These are phyloP conservation scores for Himalopsyche phryganea DNA, from an alignment of 1,140 invertebrate genomes.

Conservation along the genomic window DNA sequence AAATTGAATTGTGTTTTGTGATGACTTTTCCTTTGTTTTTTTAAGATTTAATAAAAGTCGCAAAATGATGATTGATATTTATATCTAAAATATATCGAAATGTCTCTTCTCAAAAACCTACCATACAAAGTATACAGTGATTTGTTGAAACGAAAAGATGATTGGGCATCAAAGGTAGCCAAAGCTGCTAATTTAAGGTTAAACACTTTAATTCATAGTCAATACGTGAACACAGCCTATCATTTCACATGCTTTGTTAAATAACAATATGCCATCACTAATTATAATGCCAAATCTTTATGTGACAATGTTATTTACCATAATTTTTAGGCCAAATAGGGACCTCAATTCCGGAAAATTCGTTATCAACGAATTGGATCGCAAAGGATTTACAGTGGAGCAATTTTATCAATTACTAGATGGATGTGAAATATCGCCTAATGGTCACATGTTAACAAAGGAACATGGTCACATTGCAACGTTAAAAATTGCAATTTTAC, in stretches of 20 bases:
- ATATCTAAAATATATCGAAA: neutral
- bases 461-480: neutral
- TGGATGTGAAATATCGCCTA: slow-evolving; percentile 12
- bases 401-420: slow-evolving; percentile 24
- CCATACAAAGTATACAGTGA: slow-evolving; percentile 21
- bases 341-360: slow-evolving; percentile 5
- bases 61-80: too few species aligned
- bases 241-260: too few species aligned
- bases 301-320: too few species aligned
- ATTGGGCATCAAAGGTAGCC: slow-evolving; percentile 13
- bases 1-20: too few species aligned
- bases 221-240: too few species aligned
- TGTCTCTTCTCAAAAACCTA: slow-evolving; percentile 25
- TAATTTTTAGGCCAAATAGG: neutral
- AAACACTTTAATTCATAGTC: too few species aligned
- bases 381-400: slow-evolving; percentile 17
- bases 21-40: too few species aligned
- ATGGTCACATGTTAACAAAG: neutral
- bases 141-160: slow-evolving; percentile 21
- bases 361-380: slow-evolving; percentile 23
- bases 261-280: too few species aligned
- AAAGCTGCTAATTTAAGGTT: slow-evolving; percentile 20
- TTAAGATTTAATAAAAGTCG: too few species aligned
- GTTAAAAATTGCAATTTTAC: slow-evolving; percentile 26
- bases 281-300: too few species aligned